Conservation (phyloP, 2,888 invertebrate species). For the Marasmarcha lunaedactyla region DNA sequence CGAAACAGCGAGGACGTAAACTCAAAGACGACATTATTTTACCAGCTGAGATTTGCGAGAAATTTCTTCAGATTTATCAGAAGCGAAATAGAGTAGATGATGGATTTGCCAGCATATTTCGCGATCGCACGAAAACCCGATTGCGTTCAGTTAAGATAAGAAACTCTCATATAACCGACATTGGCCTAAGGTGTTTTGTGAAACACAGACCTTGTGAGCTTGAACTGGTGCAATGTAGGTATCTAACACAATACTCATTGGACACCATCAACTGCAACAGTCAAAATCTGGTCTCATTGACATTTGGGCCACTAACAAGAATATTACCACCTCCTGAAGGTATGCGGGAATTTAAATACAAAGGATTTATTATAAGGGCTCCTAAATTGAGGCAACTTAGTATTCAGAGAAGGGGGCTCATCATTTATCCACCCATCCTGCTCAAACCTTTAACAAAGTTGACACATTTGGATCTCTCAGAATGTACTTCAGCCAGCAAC, state of each 20-base stretch:
- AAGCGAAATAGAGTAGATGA: constrained; percentile 71
- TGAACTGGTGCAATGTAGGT: constrained; percentile 80
- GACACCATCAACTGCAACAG: constrained; percentile 77
- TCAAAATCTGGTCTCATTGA: constrained; percentile 76
- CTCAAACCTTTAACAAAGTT: constrained; percentile 72
- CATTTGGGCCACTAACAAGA: constrained; percentile 76
- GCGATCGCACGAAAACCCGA: constrained; percentile 74
- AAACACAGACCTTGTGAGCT: constrained; percentile 80
- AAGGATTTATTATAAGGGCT: constrained; percentile 68
- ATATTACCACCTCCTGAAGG: constrained; percentile 67
- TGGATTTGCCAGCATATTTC: constrained; percentile 77
- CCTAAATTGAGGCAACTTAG: constrained; percentile 72
- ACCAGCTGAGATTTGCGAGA: constrained; percentile 80
- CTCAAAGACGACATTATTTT: constrained; percentile 73
- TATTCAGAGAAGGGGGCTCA: constrained; percentile 60
- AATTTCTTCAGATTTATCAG: constrained; percentile 71
- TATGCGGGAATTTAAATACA: constrained; percentile 25
- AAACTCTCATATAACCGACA: constrained; percentile 78
- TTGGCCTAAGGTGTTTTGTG: constrained; percentile 77
- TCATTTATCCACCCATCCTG: constrained; percentile 64
- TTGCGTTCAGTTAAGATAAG: constrained; percentile 77
- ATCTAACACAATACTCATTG: constrained; percentile 74
- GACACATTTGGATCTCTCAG: constrained; percentile 79
- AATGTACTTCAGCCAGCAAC: constrained; percentile 72
- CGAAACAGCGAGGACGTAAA: constrained; percentile 30